A percentile compares a stretch with the other conserved stretches of the same genome.
Conservation (phyloP, 2,113 vertebrate species). For the Callocephalon fimbriatum region DNA sequence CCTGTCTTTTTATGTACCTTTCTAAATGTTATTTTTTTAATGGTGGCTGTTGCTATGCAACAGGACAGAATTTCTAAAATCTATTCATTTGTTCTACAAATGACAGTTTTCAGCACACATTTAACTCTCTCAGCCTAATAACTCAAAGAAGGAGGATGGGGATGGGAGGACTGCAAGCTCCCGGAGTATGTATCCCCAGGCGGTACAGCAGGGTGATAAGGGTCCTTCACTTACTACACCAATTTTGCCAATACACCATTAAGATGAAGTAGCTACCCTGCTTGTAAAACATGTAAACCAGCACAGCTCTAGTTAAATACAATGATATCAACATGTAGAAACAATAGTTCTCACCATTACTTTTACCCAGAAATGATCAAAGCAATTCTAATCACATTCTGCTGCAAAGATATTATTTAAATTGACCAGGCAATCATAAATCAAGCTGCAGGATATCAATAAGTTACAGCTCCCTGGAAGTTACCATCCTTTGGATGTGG, state of each 20-base stretch:
- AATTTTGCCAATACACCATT: not conserved
- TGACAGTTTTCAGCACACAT: slow-evolving; percentile 26
- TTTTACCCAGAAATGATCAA: not conserved
- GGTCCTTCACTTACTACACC: not conserved
- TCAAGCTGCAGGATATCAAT: not conserved
- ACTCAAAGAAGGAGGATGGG: not conserved
- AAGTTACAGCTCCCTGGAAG: not conserved
- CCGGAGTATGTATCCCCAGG: not conserved
- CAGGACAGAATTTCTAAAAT: slow-evolving; percentile 33
- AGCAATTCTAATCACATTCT: not conserved
- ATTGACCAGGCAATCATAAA: not conserved
- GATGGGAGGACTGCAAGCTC: not conserved
- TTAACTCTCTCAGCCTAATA: slow-evolving; percentile 22
- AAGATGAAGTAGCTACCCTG: not conserved
- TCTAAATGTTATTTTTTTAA: slow-evolving; percentile 31
- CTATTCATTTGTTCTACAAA: slow-evolving; percentile 40
- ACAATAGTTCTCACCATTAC: not conserved
- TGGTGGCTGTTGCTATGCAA: slow-evolving; percentile 54
- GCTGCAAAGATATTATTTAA: not conserved
- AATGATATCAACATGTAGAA: not conserved
- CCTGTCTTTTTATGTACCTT: not conserved
- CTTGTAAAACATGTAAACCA: not conserved
- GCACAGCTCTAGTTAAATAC: not conserved
- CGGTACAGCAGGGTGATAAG: not conserved
- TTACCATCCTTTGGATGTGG: not conserved